A percentile compares a stretch with the other conserved stretches of the same genome.
phyloP scores from a whole-genome alignment of 2,888 invertebrate species.

The Ophraella communa region DNA sequence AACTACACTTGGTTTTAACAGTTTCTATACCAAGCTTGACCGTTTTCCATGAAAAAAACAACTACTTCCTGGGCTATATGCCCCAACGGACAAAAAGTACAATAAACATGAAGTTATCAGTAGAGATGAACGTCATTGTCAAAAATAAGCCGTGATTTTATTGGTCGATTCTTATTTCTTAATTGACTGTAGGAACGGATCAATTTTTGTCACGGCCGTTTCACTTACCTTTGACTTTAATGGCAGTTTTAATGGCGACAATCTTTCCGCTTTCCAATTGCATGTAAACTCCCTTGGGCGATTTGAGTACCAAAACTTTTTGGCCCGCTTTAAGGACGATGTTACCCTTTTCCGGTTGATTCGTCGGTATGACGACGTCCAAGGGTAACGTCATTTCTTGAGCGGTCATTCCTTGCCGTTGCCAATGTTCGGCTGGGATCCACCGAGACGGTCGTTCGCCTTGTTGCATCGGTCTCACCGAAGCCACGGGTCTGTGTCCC shows the following conservation, averaged over 20 bases:
- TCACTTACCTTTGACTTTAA: constrained; percentile 67
- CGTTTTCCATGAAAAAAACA: too few relatives aligned
- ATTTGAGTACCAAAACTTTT: constrained; percentile 92
- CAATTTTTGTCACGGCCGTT: too few relatives aligned
- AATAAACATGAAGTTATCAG: too few relatives aligned
- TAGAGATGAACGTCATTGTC: too few relatives aligned
- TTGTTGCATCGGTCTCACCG: constrained; percentile 82
- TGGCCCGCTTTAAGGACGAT: constrained; percentile 93
- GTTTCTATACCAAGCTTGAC: too few relatives aligned
- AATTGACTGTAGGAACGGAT: too few relatives aligned
- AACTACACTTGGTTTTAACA: too few relatives aligned
- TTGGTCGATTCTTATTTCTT: too few relatives aligned
- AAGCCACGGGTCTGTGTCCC: constrained; percentile 62
- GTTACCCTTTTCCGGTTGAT: constrained; percentile 86
- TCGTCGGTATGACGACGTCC: constrained; percentile 93
- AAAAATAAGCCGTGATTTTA: too few relatives aligned
- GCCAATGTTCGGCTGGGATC: constrained; percentile 92
- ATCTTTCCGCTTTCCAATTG: constrained; percentile 93
- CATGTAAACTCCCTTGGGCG: constrained; percentile 95
- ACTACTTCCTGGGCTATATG: too few relatives aligned
- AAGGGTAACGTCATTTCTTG: constrained; percentile 85
- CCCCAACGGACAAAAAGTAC: not conserved
- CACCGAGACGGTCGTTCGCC: constrained; percentile 61
- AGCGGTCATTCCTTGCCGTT: constrained; percentile 86
- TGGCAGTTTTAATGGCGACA: constrained; percentile 85